Evolutionary conservation across 1,140 invertebrate species (phyloP).

Genomic region (Eriocheir sinensis): DNA sequence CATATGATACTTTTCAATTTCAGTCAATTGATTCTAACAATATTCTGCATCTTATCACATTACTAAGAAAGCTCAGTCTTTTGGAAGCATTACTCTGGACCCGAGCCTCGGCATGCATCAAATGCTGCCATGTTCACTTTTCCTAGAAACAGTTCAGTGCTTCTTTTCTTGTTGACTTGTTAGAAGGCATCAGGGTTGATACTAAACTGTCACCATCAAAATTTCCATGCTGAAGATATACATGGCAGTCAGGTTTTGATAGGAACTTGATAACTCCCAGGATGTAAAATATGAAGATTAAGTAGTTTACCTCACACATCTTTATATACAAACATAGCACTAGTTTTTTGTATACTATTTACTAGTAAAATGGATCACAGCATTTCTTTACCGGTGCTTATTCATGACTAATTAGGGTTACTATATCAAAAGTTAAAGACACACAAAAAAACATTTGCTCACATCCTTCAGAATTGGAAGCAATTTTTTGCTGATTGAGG

Average conservation of each 20-base stretch:
- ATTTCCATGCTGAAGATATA: slow-evolving; percentile 44
- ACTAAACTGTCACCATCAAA: slow-evolving; percentile 41
- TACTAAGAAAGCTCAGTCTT: background rate
- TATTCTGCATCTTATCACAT: background rate
- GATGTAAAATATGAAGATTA: too few species aligned
- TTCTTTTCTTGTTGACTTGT: slow-evolving; percentile 25
- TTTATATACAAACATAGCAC: too few species aligned
- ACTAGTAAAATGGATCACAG: background rate
- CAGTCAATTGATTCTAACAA: background rate
- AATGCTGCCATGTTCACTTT: background rate
- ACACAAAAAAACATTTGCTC: background rate
- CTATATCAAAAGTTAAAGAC: background rate
- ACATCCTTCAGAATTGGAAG: background rate
- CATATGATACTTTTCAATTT: too few species aligned
- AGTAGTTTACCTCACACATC: too few species aligned
- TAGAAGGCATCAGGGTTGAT: slow-evolving; percentile 36
- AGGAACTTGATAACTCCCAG: background rate
- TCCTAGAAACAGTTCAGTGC: background rate
- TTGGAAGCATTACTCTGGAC: background rate
- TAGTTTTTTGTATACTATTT: background rate
- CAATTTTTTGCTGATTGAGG: background rate
- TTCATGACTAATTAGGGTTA: background rate
- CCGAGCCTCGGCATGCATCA: background rate
- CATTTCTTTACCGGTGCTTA: background rate
- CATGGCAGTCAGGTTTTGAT: background rate